A percentile compares a stretch with the other conserved stretches of the same genome.
phyloP scores from a whole-genome alignment of 2,113 vertebrate species.

The Panthera tigris region DNA sequence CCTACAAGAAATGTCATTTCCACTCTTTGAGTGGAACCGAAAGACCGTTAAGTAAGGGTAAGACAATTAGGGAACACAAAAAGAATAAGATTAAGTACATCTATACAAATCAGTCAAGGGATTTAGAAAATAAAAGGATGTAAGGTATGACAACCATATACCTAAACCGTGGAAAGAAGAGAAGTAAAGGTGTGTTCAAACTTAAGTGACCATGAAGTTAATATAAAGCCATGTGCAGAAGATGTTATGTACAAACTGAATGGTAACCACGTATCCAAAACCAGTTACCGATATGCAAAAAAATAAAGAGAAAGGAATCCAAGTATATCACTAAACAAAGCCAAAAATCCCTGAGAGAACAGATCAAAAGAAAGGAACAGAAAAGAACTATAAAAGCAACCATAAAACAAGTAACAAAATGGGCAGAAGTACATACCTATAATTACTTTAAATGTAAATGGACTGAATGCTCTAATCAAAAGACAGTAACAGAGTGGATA shows the following conservation, averaged over 20 bases:
- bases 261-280: not conserved
- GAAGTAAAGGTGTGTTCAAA: too few species aligned
- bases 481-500: not conserved
- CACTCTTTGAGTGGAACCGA: not conserved
- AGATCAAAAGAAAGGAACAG: not conserved
- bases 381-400: not conserved
- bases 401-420: not conserved
- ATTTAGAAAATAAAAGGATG: not conserved
- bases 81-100: not conserved
- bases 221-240: not conserved
- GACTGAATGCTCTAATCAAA: not conserved
- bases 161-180: not conserved
- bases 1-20: not conserved
- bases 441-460: not conserved
- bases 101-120: not conserved
- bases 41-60: not conserved
- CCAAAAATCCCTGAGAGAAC: not conserved
- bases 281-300: not conserved
- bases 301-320: not conserved
- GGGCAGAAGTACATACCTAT: not conserved
- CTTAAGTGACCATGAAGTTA: not conserved
- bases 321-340: not conserved
- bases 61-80: not conserved
- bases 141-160: not conserved
- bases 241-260: not conserved